Base-by-base conservation (phyloP, 2,797 vertebrate species). In the Oryzias dopingdopingensis region DNA sequence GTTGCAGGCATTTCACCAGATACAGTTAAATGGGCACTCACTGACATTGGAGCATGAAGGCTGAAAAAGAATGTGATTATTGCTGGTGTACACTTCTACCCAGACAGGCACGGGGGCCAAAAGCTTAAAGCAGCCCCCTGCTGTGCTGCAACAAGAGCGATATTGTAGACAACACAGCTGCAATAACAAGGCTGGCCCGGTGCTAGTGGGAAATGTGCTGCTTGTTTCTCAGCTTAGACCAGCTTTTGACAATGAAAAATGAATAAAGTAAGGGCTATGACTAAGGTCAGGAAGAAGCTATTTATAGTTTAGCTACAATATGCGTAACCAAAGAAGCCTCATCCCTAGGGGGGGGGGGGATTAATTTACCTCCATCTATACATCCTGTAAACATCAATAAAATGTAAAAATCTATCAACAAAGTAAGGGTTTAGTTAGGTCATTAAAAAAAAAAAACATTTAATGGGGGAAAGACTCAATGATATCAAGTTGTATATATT, bases 161-260 rank as follows among this genome's bases (percentile, higher is more conserved):
- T 81, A 87, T 88, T 89, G 86, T 87, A 82, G 83, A 89, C 84
- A 83, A 86, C 86, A 86, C 88, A 91, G 90, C 90, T 90, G 88
- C 88, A 89, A 89, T 80, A 91, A 91, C 85, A 90, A 77, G 84
- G 75, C 79, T 60, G 71, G 76, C 76, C 74, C 72, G 81, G 75
- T 76, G 82, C 81, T 83, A 54, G 72, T 80, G 76, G 72, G 65
- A 85, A 77, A 72, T 70, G 71, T 62, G 46, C 78, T 81, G 69
- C 73, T 73, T 41, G 76, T 79, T 69, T 81, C 78, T 62, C 29
- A 70, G 82, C 84, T 81, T 80, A 83, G 80, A 86, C 80, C 49
- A 24, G 56, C 70, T 75, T 76, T 77, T 63, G 65, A 65, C 59
- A 79, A 68, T 81, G 75, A 67, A 72, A 76, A 70, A 60, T 44